Conservation (phyloP, 2,888 invertebrate genomes). For the Lutraria lutraria region DNA sequence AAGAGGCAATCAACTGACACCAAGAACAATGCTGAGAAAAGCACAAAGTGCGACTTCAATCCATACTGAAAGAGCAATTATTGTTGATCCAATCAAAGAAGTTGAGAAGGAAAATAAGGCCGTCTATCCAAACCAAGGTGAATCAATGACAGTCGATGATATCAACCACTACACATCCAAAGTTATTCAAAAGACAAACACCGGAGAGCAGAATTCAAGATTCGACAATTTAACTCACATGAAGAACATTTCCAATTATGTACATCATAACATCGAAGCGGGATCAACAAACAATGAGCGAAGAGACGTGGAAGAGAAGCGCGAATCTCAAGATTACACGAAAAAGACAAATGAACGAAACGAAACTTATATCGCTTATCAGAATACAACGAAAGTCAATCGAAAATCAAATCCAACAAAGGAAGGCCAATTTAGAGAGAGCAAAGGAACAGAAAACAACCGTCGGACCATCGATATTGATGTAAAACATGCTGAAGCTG, state of each 20-base stretch:
- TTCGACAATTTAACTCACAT: slow-evolving; percentile 59
- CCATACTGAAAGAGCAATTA: neutral
- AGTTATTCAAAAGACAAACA: slow-evolving; percentile 37
- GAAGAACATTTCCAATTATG: slow-evolving; percentile 49
- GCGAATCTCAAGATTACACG: neutral
- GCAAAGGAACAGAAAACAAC: neutral
- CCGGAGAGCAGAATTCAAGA: slow-evolving; percentile 39
- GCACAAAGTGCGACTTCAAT: neutral
- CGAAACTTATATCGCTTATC: neutral
- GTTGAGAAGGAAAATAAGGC: slow-evolving; percentile 25
- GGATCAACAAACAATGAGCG: neutral
- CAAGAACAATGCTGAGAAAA: neutral
- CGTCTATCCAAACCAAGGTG: neutral
- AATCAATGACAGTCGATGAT: slow-evolving; percentile 53
- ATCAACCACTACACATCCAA: slow-evolving; percentile 40
- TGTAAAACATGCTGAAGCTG: neutral
- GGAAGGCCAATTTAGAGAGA: neutral
- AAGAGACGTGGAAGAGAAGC: neutral
- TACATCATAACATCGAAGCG: neutral
- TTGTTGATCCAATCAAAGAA: neutral
- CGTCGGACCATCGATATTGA: neutral
- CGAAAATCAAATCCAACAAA: neutral
- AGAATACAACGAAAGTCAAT: neutral
- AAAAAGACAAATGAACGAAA: neutral
- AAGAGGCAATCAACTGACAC: slow-evolving; percentile 48